Base-by-base conservation (phyloP, 1,140 invertebrate species). In the Hylyphantes graminicola region DNA sequence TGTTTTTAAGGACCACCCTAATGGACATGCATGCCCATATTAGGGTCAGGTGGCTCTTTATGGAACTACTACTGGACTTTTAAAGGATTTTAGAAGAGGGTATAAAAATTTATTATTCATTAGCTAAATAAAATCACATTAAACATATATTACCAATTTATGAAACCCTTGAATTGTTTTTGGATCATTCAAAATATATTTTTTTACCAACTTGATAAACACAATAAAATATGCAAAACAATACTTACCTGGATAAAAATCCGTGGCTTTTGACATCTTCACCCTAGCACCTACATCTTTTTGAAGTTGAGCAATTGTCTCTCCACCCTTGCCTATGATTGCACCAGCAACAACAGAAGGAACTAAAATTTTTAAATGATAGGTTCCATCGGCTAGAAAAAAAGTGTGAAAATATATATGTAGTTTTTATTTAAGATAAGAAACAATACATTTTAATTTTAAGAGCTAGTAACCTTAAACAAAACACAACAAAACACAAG, bases 181-280 rank as follows among this genome's bases (percentile, higher is more conserved):
- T 15, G 10, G 6, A 11, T 64, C 21, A 15, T n/a, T 64, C 9
- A 12, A 64, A 15, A 64, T n/a, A 10, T 19, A 63, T 63, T 63
- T 63, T 7, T 63, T 63, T 17, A 63, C 0, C 13, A 8, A 3
- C n/a, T 8, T 17, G 19, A 17, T 63, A 63, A 63, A 10, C 15
- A 63, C 13, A 63, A n/a, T n/a, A n/a, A 63, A 17, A 21, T 21
- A 13, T 59, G 57, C 57, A 59, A 13, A 9, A 65, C 8, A 74
- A 35, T 21, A 51, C n/a, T 65, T 72, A 81, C 97, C 97, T 92
- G 97, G 97, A 93, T 98, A 98, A 91, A 97, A 98, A 90, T 98
- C 97, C 89, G 97, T 96, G 17, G 96, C 96, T 91, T 98, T 99
- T 85, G 97, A 98, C 97, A 99, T 98, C 92, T 98, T 98, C 84